Base-by-base conservation (phyloP, 2,113 vertebrate genomes). In the Eretmochelys imbricata region DNA sequence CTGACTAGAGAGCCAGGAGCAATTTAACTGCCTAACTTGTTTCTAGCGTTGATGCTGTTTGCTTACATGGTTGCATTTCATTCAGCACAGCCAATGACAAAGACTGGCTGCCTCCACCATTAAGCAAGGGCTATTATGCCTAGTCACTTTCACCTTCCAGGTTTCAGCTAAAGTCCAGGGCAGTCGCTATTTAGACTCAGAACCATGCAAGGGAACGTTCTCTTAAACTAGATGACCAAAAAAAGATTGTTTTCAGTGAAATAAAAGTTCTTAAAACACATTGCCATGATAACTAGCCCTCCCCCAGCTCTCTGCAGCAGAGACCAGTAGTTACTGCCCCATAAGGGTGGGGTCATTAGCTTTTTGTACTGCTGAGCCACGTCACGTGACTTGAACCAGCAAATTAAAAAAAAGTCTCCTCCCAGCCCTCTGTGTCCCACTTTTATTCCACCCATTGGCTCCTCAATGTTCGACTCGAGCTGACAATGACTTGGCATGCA, bases 321-420 rank as follows among this genome's bases (percentile, higher is more conserved):
- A 48, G 6, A 48, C 10, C 75, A 48, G 24, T 8, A 24, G 10
- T 5, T 25, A 24, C 22, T 25, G 6, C 38, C 9, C 13, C 82
- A 6, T 42, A 10, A 86, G 0, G 11, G 2, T 27, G 2, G 2
- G 5, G 76, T 57, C 38, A 87, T 91, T 42, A 81, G 50, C 62
- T 14, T 72, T 31, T 55, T 22, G 8, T 4, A 51, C 11, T 48
- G 42, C 27, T 78, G 6, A 50, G 0, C 0, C 11, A 42, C 22
- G 8, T 19, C 4, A 29, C 42, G 31, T 17, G 31, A 35, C 80
- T 69, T 83, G 35, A 85, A 46, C 46, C 46, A n/a, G 48, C 4
- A 29, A 54, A 49, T 29, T 29, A 62, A 88, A 88, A 13, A 75
- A 24, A 82, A 86, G 38, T 54, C 17, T 78, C 69, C 91, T 57